These are phyloP conservation scores for Hydraecia micacea DNA, from an alignment of 2,888 invertebrate genomes.

Conservation along the genomic window DNA sequence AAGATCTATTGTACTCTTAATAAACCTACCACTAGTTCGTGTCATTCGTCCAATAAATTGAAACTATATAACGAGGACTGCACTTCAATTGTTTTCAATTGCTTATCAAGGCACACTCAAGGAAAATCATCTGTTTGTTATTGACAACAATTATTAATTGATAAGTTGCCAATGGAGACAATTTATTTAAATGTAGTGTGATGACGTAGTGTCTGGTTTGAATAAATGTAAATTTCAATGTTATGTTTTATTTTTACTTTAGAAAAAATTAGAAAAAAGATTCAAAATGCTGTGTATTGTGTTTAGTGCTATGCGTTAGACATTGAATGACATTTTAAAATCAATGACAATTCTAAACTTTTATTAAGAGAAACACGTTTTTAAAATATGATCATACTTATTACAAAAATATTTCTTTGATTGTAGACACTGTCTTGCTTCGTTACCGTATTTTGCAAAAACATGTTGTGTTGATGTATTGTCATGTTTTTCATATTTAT, in stretches of 20 bases:
- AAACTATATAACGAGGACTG: slow-evolving; percentile 17
- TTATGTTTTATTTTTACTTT: neutral
- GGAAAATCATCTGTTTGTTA: slow-evolving; percentile 48
- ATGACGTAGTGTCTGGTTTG: slow-evolving; percentile 36
- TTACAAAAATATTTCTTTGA: neutral
- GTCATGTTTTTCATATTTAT: neutral
- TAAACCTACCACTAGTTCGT: neutral
- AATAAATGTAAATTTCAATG: neutral
- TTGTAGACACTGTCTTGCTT: neutral
- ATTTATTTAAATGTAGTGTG: slow-evolving; percentile 30
- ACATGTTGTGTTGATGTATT: neutral
- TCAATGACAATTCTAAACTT: neutral
- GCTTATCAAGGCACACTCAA: slow-evolving; percentile 44
- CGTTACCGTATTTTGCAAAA: neutral
- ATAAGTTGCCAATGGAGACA: slow-evolving; percentile 37
- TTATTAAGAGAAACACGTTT: neutral
- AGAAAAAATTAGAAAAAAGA: neutral
- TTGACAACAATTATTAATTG: slow-evolving; percentile 30
- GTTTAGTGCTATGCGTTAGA: neutral
- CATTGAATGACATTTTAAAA: too few relatives aligned
- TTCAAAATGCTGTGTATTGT: neutral
- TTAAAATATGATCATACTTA: neutral
- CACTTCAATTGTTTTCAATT: slow-evolving; percentile 61
- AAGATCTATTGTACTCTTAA: too few relatives aligned
- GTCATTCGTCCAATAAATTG: slow-evolving; percentile 13